A percentile compares a stretch with the other conserved stretches of the same genome.
These are phyloP conservation scores for Sarcophaga rosellei DNA, from an alignment of 2,888 invertebrate species.

Conservation along the genomic window DNA sequence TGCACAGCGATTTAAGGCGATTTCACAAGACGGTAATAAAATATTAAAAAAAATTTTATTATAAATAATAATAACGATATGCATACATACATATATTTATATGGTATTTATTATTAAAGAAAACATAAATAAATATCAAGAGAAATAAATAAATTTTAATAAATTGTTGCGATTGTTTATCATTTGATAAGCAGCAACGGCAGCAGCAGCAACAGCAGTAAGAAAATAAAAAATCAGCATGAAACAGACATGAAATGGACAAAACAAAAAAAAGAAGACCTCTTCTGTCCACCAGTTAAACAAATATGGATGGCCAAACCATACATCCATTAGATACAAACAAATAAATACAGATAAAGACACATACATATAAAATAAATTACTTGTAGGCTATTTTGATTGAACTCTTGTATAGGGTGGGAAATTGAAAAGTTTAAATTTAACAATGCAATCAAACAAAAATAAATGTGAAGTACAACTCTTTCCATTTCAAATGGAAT, in stretches of 20 bases:
- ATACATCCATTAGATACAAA: not conserved
- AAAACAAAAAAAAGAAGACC: constrained; percentile 10
- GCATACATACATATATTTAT: not conserved
- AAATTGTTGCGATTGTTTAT: constrained; percentile 63
- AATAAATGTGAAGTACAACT: no score
- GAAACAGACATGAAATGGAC: not conserved
- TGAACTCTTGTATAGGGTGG: no score
- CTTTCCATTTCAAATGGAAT: no score
- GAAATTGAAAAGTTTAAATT: no score
- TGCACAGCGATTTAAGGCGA: constrained; percentile 45
- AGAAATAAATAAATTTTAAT: constrained; percentile 48
- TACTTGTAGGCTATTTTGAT: not conserved
- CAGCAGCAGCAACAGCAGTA: not conserved
- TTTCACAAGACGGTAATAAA: constrained; percentile 41
- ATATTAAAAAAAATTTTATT: not conserved
- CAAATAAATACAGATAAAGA: not conserved
- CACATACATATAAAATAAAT: not conserved
- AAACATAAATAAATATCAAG: not conserved
- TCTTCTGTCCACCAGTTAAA: constrained; percentile 50
- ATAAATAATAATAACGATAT: not conserved
- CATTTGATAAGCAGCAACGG: constrained; percentile 56
- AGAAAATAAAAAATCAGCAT: constrained; percentile 4
- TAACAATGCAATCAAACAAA: no score
- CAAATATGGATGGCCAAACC: not conserved
- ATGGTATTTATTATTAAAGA: not conserved